phyloP scores from a whole-genome alignment of 2,797 vertebrate species.

The Borostomias antarcticus region DNA sequence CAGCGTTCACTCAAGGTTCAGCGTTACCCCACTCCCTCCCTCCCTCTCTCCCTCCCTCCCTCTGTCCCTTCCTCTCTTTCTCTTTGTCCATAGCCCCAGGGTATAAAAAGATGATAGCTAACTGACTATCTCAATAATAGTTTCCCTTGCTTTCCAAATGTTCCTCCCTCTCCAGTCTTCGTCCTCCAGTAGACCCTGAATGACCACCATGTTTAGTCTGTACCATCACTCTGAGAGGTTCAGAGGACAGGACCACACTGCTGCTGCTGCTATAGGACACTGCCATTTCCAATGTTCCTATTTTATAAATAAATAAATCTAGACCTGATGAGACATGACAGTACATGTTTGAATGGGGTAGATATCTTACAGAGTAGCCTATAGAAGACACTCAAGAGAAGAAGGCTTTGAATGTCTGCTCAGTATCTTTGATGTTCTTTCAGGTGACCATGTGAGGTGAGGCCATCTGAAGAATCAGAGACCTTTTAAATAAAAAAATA shows the following conservation, averaged over 20 bases:
- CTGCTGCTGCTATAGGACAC: too few relatives aligned
- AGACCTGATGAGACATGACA: constrained; percentile 22
- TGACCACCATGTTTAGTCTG: constrained; percentile 18
- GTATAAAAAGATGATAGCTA: constrained; percentile 18
- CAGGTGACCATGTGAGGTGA: too few relatives aligned
- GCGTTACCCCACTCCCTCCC: constrained; percentile 9
- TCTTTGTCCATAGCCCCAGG: constrained; percentile 25
- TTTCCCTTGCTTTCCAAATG: background rate
- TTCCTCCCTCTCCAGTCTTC: constrained; percentile 25
- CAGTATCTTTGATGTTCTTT: too few relatives aligned
- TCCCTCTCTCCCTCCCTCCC: background rate
- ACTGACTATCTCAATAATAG: constrained; percentile 26
- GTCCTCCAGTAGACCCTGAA: constrained; percentile 36
- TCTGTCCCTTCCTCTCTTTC: constrained; percentile 2
- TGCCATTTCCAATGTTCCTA: constrained; percentile 2
- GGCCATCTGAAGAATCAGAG: too few relatives aligned
- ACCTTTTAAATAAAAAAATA: too few relatives aligned
- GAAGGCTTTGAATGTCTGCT: too few relatives aligned
- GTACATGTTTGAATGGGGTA: background rate
- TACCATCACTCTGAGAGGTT: constrained; percentile 4
- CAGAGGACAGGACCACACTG: constrained; percentile 11
- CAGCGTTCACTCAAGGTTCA: constrained; percentile 44
- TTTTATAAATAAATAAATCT: constrained; percentile 16
- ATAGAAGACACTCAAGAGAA: too few relatives aligned
- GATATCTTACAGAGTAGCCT: background rate